Evolutionary conservation across 2,797 vertebrate genomes (phyloP).

Genomic region (Synaphobranchus kaupii): DNA sequence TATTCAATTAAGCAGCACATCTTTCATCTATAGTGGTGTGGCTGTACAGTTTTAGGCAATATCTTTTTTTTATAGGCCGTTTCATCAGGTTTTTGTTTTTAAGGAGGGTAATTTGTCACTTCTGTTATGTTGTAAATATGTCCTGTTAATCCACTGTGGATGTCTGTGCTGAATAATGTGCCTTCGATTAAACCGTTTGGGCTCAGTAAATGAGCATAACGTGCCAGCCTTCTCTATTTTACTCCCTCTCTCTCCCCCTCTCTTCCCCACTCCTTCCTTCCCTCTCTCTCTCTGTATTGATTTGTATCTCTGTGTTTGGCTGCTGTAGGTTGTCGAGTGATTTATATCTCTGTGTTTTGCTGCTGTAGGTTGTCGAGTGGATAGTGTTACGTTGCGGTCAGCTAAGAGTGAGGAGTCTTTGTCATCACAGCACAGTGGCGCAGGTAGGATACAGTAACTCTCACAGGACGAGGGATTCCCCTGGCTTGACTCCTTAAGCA

Average conservation of each 20-base stretch:
- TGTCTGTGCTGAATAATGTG: background rate
- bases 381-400: constrained; percentile 76
- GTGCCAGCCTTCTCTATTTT: background rate
- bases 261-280: background rate
- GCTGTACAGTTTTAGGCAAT: background rate
- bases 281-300: constrained; percentile 7
- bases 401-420: constrained; percentile 82
- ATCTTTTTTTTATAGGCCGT: background rate
- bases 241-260: background rate
- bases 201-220: background rate
- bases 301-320: background rate
- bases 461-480: background rate
- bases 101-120: background rate
- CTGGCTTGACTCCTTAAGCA: background rate
- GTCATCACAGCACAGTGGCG: constrained; percentile 75
- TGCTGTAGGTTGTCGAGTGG: constrained; percentile 63
- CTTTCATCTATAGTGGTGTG: background rate
- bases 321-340: constrained; percentile 64
- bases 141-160: background rate
- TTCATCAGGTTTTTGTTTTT: background rate
- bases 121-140: background rate
- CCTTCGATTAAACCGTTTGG: background rate
- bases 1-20: background rate
- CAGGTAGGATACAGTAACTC: constrained; percentile 60
- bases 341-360: constrained; percentile 74